phyloP scores from a whole-genome alignment of 2,888 invertebrate species.

The Drosophila robusta region DNA sequence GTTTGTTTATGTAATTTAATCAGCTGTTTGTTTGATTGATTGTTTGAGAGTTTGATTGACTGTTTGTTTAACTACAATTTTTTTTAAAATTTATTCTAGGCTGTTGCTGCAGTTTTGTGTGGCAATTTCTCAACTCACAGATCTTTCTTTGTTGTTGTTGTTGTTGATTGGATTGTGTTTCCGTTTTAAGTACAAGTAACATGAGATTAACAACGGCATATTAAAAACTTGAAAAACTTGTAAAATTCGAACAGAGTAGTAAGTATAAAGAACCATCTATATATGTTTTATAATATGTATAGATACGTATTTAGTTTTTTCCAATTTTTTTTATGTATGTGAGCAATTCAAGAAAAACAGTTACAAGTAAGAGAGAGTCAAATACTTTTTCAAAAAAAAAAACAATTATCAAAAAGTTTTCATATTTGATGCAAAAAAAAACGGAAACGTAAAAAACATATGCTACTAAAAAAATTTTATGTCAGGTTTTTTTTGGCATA shows the following conservation, averaged over 20 bases:
- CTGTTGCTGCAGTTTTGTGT: conserved; percentile 43
- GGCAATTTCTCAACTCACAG: conserved; percentile 46
- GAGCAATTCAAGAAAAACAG: conserved; percentile 63
- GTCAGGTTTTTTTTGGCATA: conserved; percentile 40
- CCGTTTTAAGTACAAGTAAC: conserved; percentile 44
- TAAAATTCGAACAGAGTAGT: conserved; percentile 49
- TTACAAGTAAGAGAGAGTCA: conserved; percentile 64
- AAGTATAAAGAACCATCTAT: conserved; percentile 51
- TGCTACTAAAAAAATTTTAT: conserved; percentile 59
- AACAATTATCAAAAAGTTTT: conserved; percentile 36
- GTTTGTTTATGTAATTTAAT: background rate
- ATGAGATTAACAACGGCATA: conserved; percentile 54
- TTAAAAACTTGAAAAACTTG: conserved; percentile 43
- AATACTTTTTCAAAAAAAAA: conserved; percentile 39
- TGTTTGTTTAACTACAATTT: conserved; percentile 17
- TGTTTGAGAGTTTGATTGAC: conserved; percentile 23
- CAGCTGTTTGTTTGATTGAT: conserved; percentile 6
- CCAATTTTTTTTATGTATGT: conserved; percentile 42
- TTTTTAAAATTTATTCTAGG: conserved; percentile 10
- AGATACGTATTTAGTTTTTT: conserved; percentile 34
- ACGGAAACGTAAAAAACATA: conserved; percentile 59
- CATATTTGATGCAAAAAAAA: conserved; percentile 55
- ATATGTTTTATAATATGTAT: conserved; percentile 49
- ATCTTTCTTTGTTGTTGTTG: conserved; percentile 31
- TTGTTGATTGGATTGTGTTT: conserved; percentile 55